These are phyloP conservation scores for Ellobius talpinus DNA, from an alignment of 2,113 vertebrate species.

Conservation along the genomic window DNA sequence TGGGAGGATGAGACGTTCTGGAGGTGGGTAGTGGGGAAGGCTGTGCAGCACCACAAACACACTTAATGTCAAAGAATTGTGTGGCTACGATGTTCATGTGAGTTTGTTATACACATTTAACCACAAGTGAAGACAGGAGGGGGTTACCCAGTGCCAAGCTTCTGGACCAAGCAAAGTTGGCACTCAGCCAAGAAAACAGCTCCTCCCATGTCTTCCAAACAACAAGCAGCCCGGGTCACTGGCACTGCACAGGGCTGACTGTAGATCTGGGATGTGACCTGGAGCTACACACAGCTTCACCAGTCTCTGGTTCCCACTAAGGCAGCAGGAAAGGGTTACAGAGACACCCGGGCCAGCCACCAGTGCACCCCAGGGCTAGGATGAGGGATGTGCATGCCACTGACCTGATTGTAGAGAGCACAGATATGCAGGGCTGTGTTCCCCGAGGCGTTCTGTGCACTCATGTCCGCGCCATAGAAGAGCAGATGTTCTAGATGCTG, in stretches of 20 bases:
- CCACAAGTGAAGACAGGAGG: background rate
- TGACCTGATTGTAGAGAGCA: conserved; percentile 97
- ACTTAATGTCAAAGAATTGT: background rate
- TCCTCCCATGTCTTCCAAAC: background rate
- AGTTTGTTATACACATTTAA: background rate
- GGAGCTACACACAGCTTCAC: background rate
- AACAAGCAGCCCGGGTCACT: background rate
- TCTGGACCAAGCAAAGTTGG: background rate
- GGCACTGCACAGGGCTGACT: background rate
- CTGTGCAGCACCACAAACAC: accelerated
- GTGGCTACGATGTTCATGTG: background rate
- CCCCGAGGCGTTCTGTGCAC: conserved; percentile 94
- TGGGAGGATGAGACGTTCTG: background rate
- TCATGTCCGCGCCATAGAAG: conserved; percentile 94
- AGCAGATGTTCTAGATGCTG: conserved; percentile 96
- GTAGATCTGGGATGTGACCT: background rate
- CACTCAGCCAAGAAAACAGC: background rate
- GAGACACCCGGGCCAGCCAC: background rate
- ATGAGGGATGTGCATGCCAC: background rate
- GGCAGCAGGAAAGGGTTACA: too few relatives aligned
- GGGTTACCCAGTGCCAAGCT: background rate
- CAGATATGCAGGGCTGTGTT: conserved; percentile 96
- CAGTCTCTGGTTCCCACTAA: background rate
- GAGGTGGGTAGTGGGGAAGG: background rate
- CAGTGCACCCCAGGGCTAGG: background rate